These are phyloP conservation scores for Neolamprologus fasciatus DNA, from an alignment of 2,113 vertebrate species.

Conservation along the genomic window DNA sequence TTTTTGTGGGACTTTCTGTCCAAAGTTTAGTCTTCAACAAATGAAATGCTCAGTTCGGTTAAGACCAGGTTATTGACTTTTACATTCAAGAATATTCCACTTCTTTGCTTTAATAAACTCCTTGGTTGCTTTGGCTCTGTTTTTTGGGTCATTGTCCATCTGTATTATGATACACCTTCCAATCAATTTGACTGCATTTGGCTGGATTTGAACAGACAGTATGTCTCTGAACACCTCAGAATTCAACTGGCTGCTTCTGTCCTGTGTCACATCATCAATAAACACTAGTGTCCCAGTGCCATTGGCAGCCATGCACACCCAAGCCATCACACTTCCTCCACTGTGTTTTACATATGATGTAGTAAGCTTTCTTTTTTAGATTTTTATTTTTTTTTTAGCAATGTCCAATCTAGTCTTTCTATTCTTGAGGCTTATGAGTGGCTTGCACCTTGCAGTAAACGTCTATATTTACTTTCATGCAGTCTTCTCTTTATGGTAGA, in stretches of 20 bases:
- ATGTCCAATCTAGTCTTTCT: fast-evolving
- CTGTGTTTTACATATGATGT: background rate
- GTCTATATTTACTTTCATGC: background rate
- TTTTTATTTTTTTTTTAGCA: background rate
- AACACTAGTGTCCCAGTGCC: background rate
- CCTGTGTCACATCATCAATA: background rate
- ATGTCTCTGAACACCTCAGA: background rate
- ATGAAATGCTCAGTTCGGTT: background rate
- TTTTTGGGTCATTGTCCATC: background rate
- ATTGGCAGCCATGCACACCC: background rate
- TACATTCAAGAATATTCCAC: background rate
- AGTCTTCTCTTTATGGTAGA: background rate
- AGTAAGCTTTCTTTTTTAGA: background rate
- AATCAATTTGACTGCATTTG: background rate
- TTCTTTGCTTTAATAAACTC: background rate
- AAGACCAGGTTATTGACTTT: background rate
- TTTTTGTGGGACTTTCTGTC: background rate
- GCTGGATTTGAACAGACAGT: background rate
- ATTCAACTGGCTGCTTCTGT: background rate
- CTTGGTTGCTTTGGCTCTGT: background rate
- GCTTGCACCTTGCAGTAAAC: background rate
- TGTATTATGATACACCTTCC: background rate
- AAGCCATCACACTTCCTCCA: background rate
- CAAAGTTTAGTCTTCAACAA: background rate
- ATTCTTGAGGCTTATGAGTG: background rate